A percentile compares a stretch with the other conserved stretches of the same genome.
These are phyloP conservation scores for Propithecus coquereli DNA, from an alignment of 2,113 vertebrate species.

Conservation along the genomic window DNA sequence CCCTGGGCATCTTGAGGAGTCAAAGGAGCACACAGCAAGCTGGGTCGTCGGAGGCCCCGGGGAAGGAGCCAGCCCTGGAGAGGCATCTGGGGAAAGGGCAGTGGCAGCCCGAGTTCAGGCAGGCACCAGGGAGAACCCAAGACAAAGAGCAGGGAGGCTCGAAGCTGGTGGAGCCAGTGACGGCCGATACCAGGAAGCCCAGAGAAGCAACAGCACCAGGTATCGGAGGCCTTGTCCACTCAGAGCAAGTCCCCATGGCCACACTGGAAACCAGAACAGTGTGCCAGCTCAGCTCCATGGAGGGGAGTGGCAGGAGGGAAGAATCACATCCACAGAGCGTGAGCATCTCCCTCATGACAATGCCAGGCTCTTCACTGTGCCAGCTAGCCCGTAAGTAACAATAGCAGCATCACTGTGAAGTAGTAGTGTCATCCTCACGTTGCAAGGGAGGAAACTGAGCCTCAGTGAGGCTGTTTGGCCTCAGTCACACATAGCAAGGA, in stretches of 20 bases:
- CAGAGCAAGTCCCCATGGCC: background rate
- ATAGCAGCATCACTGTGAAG: background rate
- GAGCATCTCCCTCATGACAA: background rate
- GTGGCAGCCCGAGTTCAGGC: background rate
- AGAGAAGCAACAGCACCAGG: background rate
- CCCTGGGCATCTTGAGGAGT: background rate
- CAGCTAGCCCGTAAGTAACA: background rate
- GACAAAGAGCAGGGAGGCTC: background rate
- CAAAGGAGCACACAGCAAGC: background rate
- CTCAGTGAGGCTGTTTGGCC: background rate
- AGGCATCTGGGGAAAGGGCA: background rate
- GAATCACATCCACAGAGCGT: background rate
- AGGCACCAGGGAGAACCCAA: background rate
- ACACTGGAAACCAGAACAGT: background rate
- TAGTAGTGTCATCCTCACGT: background rate
- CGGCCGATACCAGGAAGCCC: background rate
- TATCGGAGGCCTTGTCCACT: background rate
- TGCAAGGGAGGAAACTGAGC: background rate
- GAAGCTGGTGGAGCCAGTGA: background rate
- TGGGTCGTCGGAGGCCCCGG: rapidly evolving
- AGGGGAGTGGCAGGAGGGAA: background rate
- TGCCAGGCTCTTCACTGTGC: background rate
- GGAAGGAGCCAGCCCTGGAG: background rate
- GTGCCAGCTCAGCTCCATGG: background rate
- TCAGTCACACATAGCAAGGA: background rate